Base-by-base conservation (phyloP, 2,888 invertebrate species). In the Globia sparganii region DNA sequence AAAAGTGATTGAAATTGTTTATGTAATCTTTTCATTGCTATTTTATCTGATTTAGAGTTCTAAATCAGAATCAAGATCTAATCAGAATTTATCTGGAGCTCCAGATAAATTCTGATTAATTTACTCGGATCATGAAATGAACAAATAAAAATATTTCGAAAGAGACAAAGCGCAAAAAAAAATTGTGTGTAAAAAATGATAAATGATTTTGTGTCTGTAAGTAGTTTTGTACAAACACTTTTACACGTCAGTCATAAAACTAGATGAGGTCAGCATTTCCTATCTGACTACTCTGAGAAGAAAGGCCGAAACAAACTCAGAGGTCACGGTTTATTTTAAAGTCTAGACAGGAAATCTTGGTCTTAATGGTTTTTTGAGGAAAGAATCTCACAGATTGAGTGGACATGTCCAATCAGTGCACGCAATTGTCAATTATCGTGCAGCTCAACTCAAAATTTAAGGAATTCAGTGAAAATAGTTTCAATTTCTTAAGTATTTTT, bases 1-100 rank as follows among this genome's bases (percentile, higher is more conserved):
- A 72, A 43, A 40, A 37, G 11, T 37, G 25, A 31, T 46, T 72
- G 28, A 73, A 81, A 56, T 31, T 6, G 28, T 28, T 58, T n/a
- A 21, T 25, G 46, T 53, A 81, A 40, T 61, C 1, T 49, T 46
- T 18, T 25, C 9, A 28, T 70, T 9, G 21, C 18, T 25, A 31
- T 31, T 40, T 25, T 13, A 37, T 40, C 2, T 15, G 28, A 37
- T 62, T 40, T 21, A 21, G 40, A n/a, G n/a, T n/a, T n/a, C n/a
- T n/a, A n/a, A n/a, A n/a, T n/a, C n/a, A n/a, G n/a, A n/a, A n/a
- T n/a, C n/a, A n/a, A n/a, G n/a, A n/a, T n/a, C n/a, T n/a, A n/a
- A n/a, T n/a, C n/a, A n/a, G n/a, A n/a, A n/a, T n/a, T n/a, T n/a
- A n/a, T n/a, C n/a, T n/a, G n/a, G n/a, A 66, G 11, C n/a, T 40